Base-by-base conservation (phyloP, 2,888 invertebrate genomes). In the Trypoxylon attenuatum region DNA sequence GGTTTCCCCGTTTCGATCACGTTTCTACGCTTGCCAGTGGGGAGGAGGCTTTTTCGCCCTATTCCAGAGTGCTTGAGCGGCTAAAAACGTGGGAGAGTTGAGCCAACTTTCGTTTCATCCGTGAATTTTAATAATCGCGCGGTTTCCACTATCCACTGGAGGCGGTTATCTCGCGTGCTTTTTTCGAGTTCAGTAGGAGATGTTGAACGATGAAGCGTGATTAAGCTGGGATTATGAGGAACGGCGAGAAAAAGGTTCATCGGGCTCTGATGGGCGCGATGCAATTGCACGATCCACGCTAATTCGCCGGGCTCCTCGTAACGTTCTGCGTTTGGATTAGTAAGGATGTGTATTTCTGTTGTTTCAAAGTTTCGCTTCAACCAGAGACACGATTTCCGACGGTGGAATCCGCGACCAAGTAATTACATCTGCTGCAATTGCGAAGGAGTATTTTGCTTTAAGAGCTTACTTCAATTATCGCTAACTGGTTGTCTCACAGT, bases 71-170 rank as follows among this genome's bases (percentile, higher is more conserved):
- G 49, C 33, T 33, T 21, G 47, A 39, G 46, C 62, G 67, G 46
- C 60, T 59, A 50, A 71, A 71, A 71, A 55, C 47, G 54, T 45
- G 43, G 19, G 5, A 25, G 42, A 65, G 58, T 51, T 62, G 73
- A 75, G 65, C 68, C 58, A 73, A 81, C 77, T 77, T 79, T 78
- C 71, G 56, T 76, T 78, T 77, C 64, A 67, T 45, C 59, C 66
- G 70, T 70, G 71, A 79, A 81, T 73, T 80, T 78, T 73, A 71
- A 78, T 63, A 62, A 69, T 49, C 53, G 39, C n/a, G n/a, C 51
- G 42, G 62, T 56, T 52, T 33, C 13, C 41, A 53, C 53, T 58
- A 59, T 61, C 62, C 63, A 46, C 33, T 59, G 42, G 51, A 60
- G 19, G 56, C 50, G 55, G 73, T 74, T 73, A 73, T 67, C 76